phyloP scores from a whole-genome alignment of 2,888 invertebrate genomes.

The Lamproptera curius region DNA sequence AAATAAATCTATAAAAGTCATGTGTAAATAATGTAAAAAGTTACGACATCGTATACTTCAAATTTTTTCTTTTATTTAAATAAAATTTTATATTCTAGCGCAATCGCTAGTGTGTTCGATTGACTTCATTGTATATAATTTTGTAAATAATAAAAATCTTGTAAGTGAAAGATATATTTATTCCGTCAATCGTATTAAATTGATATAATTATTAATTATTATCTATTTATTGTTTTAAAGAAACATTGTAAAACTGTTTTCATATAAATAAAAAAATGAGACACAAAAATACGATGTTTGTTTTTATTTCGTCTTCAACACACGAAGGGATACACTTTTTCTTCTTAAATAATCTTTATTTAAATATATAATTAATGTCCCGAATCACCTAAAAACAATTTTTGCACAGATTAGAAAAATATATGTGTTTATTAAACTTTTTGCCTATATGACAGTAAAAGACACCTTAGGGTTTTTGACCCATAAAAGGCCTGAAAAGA shows the following conservation, averaged over 20 bases:
- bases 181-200: constrained; percentile 65
- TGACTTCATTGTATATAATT: constrained; percentile 59
- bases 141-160: constrained; percentile 54
- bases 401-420: no score
- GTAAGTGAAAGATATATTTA: constrained; percentile 64
- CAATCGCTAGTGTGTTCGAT: constrained; percentile 44
- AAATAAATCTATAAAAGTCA: background rate
- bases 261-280: constrained; percentile 55
- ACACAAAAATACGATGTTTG: background rate
- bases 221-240: constrained; percentile 69
- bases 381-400: no score
- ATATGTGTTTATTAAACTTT: no score
- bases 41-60: constrained; percentile 35
- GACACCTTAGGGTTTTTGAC: no score
- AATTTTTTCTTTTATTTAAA: constrained; percentile 42
- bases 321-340: no score
- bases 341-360: no score
- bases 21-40: constrained; percentile 69
- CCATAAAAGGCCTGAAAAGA: no score
- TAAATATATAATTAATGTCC: no score
- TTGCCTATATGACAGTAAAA: no score
- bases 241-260: constrained; percentile 72
- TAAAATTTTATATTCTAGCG: constrained; percentile 55
- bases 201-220: constrained; percentile 54
- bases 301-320: no score